Percentiles rank a stretch among this genome's conserved stretches.
Conservation (phyloP, 2,888 invertebrate genomes). For the Osedax fenrisi region DNA sequence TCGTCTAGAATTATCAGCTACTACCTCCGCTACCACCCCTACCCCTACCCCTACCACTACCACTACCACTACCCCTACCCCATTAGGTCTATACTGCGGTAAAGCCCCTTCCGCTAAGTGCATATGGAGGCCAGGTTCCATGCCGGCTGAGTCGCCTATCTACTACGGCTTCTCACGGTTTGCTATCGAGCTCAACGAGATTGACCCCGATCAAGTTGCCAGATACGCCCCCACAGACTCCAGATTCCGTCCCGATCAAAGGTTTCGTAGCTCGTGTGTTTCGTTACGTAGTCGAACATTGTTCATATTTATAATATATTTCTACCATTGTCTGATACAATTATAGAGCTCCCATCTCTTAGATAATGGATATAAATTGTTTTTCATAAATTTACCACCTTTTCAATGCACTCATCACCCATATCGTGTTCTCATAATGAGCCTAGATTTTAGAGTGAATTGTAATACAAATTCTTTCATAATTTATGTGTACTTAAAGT, state of each 20-base stretch:
- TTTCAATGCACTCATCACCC: too few relatives aligned
- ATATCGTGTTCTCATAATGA: too few relatives aligned
- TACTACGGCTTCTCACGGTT: conserved; percentile 75
- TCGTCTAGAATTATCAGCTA: too few relatives aligned
- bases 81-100: conserved; percentile 57
- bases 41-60: too few relatives aligned
- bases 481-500: too few relatives aligned
- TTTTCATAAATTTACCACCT: too few relatives aligned
- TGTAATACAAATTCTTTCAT: too few relatives aligned
- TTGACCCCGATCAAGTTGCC: conserved; percentile 53
- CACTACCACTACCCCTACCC: too few relatives aligned
- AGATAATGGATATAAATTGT: not conserved
- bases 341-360: not conserved
- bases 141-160: conserved; percentile 67
- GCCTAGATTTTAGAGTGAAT: too few relatives aligned
- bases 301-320: too few relatives aligned
- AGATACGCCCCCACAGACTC: conserved; percentile 66
- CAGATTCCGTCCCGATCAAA: conserved; percentile 62
- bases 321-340: not conserved
- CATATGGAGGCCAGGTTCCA: conserved; percentile 68
- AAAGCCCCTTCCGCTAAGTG: conserved; percentile 60
- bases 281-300: too few relatives aligned
- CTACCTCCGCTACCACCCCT: too few relatives aligned
- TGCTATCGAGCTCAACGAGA: conserved; percentile 71
- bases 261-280: conserved; percentile 37